phyloP scores from a whole-genome alignment of 1,140 invertebrate species.

The Ceratina australensis region DNA sequence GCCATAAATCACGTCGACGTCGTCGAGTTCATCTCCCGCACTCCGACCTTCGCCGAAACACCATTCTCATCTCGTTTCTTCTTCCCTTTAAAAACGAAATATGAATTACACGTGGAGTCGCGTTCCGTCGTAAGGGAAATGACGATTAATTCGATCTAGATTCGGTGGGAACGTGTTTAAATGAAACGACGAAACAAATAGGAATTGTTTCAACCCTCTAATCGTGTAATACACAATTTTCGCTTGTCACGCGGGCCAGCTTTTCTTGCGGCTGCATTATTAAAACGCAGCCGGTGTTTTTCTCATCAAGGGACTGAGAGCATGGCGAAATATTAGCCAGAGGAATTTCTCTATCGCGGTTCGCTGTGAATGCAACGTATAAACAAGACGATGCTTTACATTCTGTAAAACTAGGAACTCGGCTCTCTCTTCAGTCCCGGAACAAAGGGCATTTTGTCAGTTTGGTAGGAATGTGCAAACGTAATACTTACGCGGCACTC shows the following conservation, averaged over 20 bases:
- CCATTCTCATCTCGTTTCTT: constrained; percentile 43
- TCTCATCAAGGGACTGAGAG: constrained; percentile 24
- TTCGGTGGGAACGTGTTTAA: too few species aligned
- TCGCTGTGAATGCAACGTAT: neutral
- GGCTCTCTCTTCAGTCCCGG: constrained; percentile 33
- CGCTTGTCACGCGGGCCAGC: too few species aligned
- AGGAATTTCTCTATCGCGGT: constrained; percentile 11
- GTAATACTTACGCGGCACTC: constrained; percentile 47
- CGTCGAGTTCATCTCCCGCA: constrained; percentile 56
- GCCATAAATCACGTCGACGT: constrained; percentile 63
- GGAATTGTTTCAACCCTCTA: too few species aligned
- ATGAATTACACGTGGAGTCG: neutral
- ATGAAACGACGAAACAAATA: too few species aligned
- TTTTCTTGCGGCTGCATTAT: neutral
- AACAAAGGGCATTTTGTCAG: constrained; percentile 52
- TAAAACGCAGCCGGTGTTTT: constrained; percentile 19
- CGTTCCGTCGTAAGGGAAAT: neutral
- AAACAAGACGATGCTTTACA: constrained; percentile 22
- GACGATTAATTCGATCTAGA: neutral
- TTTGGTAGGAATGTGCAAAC: constrained; percentile 42
- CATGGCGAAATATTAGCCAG: constrained; percentile 15
- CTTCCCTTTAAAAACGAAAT: constrained; percentile 5
- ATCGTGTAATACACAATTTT: too few species aligned
- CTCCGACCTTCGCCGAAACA: constrained; percentile 48
- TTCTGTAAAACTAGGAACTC: constrained; percentile 30